Percentiles rank a stretch among this genome's conserved stretches.
phyloP scores from a whole-genome alignment of 1,140 invertebrate genomes.

The Musca domestica region DNA sequence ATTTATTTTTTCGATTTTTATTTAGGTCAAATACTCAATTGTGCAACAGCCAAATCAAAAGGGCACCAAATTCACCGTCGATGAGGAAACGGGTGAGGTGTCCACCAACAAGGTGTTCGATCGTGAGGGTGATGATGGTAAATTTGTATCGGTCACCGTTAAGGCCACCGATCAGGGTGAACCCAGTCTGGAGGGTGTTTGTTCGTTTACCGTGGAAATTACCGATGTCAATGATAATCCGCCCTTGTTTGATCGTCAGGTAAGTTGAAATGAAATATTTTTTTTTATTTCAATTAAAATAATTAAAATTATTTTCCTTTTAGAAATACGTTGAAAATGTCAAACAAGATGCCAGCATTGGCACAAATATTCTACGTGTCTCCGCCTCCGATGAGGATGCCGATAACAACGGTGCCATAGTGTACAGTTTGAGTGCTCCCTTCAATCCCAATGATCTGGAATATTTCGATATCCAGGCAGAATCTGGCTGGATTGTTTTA shows the following conservation, averaged over 20 bases:
- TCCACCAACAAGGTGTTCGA: constrained; percentile 95
- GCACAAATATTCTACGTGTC: constrained; percentile 89
- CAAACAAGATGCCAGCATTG: constrained; percentile 93
- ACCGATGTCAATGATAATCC: constrained; percentile 94
- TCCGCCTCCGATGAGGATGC: constrained; percentile 95
- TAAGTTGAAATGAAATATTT: constrained; percentile 48
- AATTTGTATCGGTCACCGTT: constrained; percentile 92
- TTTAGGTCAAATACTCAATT: constrained; percentile 83
- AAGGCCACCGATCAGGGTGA: constrained; percentile 97
- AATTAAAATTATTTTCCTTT: constrained; percentile 32
- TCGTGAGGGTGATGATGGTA: constrained; percentile 91
- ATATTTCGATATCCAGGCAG: constrained; percentile 93
- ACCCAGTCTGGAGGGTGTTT: constrained; percentile 89
- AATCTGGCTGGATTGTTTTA: constrained; percentile 93
- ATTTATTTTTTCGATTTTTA: not conserved
- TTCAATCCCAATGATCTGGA: constrained; percentile 82
- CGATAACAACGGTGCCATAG: constrained; percentile 92
- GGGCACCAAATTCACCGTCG: constrained; percentile 91
- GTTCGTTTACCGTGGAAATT: constrained; percentile 94
- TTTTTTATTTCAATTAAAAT: constrained; percentile 3
- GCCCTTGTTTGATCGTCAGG: constrained; percentile 90
- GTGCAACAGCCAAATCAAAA: constrained; percentile 96
- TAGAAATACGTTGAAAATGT: constrained; percentile 96
- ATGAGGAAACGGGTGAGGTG: constrained; percentile 92
- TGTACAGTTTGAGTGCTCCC: constrained; percentile 84